Conservation (phyloP, 2,113 vertebrate species). For the Danionella cerebrum region DNA sequence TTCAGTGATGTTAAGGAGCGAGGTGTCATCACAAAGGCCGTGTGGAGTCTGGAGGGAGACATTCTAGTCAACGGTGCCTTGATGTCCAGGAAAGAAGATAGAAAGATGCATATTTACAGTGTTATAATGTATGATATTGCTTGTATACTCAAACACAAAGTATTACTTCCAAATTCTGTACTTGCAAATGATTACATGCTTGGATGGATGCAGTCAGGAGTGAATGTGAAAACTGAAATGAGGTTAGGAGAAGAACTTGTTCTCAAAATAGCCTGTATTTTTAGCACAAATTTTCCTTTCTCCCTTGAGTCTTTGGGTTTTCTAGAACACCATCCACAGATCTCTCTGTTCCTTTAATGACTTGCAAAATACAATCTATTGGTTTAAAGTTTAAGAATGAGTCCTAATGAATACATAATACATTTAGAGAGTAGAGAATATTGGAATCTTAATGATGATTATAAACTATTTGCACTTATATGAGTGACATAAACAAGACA, state of each 20-base stretch:
- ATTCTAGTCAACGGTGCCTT: slow-evolving; percentile 62
- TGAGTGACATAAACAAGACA: too few species aligned
- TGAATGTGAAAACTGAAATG: background rate
- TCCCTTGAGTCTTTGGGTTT: slow-evolving; percentile 10
- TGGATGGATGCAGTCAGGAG: background rate
- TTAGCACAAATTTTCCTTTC: slow-evolving; percentile 22
- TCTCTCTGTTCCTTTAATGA: background rate
- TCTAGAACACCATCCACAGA: slow-evolving; percentile 3
- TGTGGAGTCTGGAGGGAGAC: slow-evolving; percentile 65
- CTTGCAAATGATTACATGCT: too few species aligned
- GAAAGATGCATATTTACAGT: background rate
- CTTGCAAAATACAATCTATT: background rate
- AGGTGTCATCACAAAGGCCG: slow-evolving; percentile 65
- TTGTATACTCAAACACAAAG: too few species aligned
- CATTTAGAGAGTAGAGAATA: too few species aligned
- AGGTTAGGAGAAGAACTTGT: slow-evolving; percentile 15
- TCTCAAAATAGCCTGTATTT: slow-evolving; percentile 38
- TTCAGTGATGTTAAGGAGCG: slow-evolving; percentile 63
- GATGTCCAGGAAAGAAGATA: slow-evolving; percentile 62
- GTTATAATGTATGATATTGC: background rate
- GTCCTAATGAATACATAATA: too few species aligned
- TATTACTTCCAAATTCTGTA: too few species aligned
- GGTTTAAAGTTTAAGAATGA: too few species aligned
- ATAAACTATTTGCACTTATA: too few species aligned
- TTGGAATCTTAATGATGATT: too few species aligned